Base-by-base conservation (phyloP, 2,888 invertebrate genomes). In the Chrysolina oricalcia region DNA sequence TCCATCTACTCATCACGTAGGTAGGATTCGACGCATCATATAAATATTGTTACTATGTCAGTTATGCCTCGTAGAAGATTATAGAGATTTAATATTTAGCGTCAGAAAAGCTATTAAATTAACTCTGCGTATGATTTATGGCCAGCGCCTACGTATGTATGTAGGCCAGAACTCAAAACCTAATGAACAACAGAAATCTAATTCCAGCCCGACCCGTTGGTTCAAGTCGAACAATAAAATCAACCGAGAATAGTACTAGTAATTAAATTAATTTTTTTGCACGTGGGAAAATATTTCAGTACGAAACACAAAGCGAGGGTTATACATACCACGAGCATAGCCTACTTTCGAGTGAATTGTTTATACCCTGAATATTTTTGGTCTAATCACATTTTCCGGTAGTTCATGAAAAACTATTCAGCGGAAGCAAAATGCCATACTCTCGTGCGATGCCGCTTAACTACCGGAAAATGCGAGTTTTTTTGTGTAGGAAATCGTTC, bases 11-110 rank as follows among this genome's bases (percentile, higher is more conserved):
- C 27, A 23, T 27, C 15, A 27, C 10, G 27, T 59, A 27, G 50
- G 50, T 53, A 10, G 50, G 50, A 53, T 53, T 53, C 11, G 50
- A 53, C 19, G 17, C 50, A 53, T 27, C 59, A n/a, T 27, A 27
- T 59, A 59, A 59, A 59, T 59, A 59, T 59, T 27, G 27, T 59
- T 59, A 27, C 59, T 59, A 59, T 59, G 59, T 53, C 50, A 53
- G 50, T 59, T 27, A 59, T 59, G 59, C 15, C 59, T 59, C 23
- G 59, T 27, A 27, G 23, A 27, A 59, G 59, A 59, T 59, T 59
- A 59, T 59, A 59, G 59, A 59, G 59, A 59, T 59, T 59, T 59
- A 59, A 59, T 59, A 59, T 59, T 59, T 59, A 59, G 59, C 59
- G 59, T 59, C 59, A 59, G n/a, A 27, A 59, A 59, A 59, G 59